Percentiles rank a stretch among this genome's conserved stretches.
Conservation (phyloP, 2,888 invertebrate genomes). For the Prenolepis imparis region DNA sequence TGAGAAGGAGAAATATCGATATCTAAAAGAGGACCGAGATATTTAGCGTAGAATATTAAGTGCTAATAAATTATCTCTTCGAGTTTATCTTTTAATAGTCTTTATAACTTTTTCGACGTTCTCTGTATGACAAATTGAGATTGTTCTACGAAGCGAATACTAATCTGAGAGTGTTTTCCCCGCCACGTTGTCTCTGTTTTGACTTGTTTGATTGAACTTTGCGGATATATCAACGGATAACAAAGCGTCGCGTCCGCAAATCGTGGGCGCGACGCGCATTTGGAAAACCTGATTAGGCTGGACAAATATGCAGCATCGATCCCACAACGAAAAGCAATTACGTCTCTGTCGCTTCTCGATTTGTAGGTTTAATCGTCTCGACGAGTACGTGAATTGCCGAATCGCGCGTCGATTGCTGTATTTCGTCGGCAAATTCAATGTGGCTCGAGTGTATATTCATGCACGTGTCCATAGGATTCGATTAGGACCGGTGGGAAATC, state of each 20-base stretch:
- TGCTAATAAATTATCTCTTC: conserved; percentile 1
- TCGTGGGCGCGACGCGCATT: conserved; percentile 71
- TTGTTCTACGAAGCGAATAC: not conserved
- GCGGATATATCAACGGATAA: conserved; percentile 59
- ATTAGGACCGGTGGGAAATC: conserved; percentile 33
- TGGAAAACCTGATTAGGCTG: conserved; percentile 79
- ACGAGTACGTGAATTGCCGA: conserved; percentile 66
- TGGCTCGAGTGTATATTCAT: conserved; percentile 9
- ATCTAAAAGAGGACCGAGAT: not conserved
- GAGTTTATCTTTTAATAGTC: not conserved
- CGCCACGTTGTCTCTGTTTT: not conserved
- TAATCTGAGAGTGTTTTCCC: not conserved
- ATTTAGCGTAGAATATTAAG: conserved; percentile 13
- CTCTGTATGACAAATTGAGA: not conserved
- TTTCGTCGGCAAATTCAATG: conserved; percentile 61
- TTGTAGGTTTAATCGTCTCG: conserved; percentile 65
- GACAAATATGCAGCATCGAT: conserved; percentile 70
- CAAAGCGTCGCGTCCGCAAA: conserved; percentile 66
- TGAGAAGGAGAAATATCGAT: not conserved
- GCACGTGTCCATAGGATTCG: conserved; percentile 11
- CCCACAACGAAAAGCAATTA: conserved; percentile 74
- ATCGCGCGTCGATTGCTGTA: conserved; percentile 62
- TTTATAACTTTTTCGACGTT: not conserved
- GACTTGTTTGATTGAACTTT: conserved; percentile 38
- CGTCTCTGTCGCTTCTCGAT: conserved; percentile 64